These are phyloP conservation scores for Synanceia verrucosa DNA, from an alignment of 2,797 vertebrate genomes.

Conservation along the genomic window DNA sequence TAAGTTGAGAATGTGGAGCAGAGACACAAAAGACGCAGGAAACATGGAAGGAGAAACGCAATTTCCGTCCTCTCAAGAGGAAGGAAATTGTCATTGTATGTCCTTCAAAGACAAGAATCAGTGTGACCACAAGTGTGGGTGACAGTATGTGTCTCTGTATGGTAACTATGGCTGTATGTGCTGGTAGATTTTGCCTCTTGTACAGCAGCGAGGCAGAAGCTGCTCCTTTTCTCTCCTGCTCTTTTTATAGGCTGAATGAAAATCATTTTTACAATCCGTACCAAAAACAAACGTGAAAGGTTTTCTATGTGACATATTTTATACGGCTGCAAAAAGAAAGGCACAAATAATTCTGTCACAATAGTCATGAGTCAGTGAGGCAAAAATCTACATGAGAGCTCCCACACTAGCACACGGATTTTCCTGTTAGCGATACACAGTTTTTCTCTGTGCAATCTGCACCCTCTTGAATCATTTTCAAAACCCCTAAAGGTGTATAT, in stretches of 20 bases:
- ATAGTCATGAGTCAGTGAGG: neutral
- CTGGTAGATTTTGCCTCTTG: conserved; percentile 13
- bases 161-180: neutral
- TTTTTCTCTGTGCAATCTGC: neutral
- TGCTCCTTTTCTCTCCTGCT: neutral
- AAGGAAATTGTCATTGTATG: neutral
- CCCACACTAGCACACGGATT: neutral
- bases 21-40: conserved; percentile 41
- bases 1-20: conserved; percentile 49
- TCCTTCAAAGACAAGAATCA: conserved; percentile 40
- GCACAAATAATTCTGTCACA: neutral
- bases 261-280: neutral
- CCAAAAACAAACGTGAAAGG: conserved; percentile 9
- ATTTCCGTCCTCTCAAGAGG: conserved; percentile 35
- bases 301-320: conserved; percentile 7
- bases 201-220: neutral
- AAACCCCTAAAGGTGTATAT: neutral
- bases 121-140: conserved; percentile 9
- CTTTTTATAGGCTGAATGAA: conserved; percentile 2
- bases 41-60: conserved; percentile 21
- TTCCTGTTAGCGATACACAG: neutral
- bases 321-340: neutral
- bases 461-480: neutral
- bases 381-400: neutral
- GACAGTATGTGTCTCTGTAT: conserved; percentile 16